Evolutionary conservation across 2,797 vertebrate species (phyloP).

Genomic region (Silurus aristotelis): DNA sequence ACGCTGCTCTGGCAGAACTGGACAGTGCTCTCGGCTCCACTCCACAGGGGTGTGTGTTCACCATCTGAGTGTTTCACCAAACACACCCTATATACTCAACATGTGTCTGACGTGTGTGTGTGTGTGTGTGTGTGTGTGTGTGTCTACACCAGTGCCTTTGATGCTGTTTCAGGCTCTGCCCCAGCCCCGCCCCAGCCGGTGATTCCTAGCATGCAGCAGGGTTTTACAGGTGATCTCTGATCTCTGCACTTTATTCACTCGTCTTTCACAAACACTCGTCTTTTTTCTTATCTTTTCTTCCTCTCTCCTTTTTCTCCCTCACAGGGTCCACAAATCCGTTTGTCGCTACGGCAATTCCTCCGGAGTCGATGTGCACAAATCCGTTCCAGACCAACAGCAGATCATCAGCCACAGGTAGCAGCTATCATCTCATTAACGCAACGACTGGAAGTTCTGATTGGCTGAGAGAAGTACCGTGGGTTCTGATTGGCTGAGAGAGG

Average conservation of each 20-base stretch:
- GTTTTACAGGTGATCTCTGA: conserved; percentile 83
- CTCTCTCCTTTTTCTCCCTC: conserved; percentile 49
- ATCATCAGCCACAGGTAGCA: conserved; percentile 76
- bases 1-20: conserved; percentile 89
- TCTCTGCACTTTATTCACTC: not conserved
- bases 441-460: not conserved
- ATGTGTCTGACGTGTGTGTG: not conserved
- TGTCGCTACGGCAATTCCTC: conserved; percentile 81
- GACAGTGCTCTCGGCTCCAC: conserved; percentile 88
- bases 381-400: conserved; percentile 94
- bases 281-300: not conserved
- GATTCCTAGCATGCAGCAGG: conserved; percentile 84
- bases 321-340: conserved; percentile 95
- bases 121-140: not conserved
- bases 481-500: not conserved
- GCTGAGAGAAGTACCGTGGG: not conserved
- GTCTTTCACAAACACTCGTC: not conserved
- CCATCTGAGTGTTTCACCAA: not conserved
- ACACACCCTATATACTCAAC: not conserved
- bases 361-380: conserved; percentile 89
- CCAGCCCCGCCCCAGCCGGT: conserved; percentile 83
- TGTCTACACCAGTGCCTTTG: conserved; percentile 76
- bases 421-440: not conserved
- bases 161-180: conserved; percentile 84
- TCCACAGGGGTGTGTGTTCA: conserved; percentile 66